These are phyloP conservation scores for Limenitis camilla DNA, from an alignment of 2,888 invertebrate genomes.

Conservation along the genomic window DNA sequence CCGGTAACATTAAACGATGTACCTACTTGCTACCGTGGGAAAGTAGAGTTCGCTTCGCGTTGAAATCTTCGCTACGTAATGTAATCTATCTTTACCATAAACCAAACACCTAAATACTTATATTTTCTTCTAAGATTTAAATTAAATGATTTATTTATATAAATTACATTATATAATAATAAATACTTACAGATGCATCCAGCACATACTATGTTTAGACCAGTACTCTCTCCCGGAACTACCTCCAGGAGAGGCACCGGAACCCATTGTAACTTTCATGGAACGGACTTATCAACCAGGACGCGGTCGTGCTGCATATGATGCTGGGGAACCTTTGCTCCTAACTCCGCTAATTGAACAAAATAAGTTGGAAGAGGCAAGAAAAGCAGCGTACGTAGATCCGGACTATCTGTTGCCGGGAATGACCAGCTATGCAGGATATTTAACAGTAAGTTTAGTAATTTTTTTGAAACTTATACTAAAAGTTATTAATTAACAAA, in stretches of 20 bases:
- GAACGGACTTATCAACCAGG: constrained; percentile 51
- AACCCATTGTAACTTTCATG: constrained; percentile 61
- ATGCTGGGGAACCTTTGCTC: constrained; percentile 69
- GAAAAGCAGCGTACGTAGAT: constrained; percentile 57
- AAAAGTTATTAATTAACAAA: too few relatives aligned
- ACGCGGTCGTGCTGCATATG: constrained; percentile 40
- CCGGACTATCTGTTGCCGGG: constrained; percentile 54
- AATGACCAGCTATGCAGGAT: constrained; percentile 67
- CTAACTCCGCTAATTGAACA: constrained; percentile 72
- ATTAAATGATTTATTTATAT: too few relatives aligned
- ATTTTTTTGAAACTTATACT: background rate
- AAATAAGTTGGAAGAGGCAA: constrained; percentile 67
- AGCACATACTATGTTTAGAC: constrained; percentile 34
- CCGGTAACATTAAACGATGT: background rate
- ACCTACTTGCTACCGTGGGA: constrained; percentile 11
- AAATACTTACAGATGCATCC: constrained; percentile 36
- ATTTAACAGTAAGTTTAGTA: constrained; percentile 51
- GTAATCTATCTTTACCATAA: too few relatives aligned
- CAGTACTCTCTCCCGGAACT: constrained; percentile 49
- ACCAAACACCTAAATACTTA: background rate
- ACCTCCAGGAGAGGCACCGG: constrained; percentile 63
- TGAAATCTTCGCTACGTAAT: background rate
- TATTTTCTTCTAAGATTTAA: too few relatives aligned
- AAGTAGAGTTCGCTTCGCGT: background rate
- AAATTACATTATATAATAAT: background rate